A percentile compares a stretch with the other conserved stretches of the same genome.
These are phyloP conservation scores for Gasterosteus nipponicus DNA, from an alignment of 2,113 vertebrate species.

Conservation along the genomic window DNA sequence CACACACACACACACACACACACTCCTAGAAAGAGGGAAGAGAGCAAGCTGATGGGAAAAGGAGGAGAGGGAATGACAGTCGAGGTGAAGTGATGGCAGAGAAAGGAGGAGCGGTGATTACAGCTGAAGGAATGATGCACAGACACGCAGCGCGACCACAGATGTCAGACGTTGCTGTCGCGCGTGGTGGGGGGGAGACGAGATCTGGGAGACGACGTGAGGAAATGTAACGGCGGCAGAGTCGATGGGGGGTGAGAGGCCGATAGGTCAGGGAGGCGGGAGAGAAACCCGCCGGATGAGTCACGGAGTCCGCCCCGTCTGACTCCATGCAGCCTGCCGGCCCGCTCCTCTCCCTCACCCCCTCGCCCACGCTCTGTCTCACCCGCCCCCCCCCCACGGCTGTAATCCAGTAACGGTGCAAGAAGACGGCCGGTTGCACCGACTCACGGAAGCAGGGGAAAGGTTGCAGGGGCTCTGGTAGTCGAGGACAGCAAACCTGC, in stretches of 20 bases:
- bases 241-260: conserved; percentile 48
- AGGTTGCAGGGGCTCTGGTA: conserved; percentile 22
- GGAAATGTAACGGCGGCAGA: conserved; percentile 44
- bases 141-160: not conserved
- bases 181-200: not conserved
- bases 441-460: conserved; percentile 28
- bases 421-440: not conserved
- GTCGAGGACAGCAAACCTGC: not conserved
- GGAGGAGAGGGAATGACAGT: conserved; percentile 46
- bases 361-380: conserved; percentile 41
- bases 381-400: conserved; percentile 56
- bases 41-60: conserved; percentile 17
- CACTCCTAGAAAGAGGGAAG: conserved; percentile 18
- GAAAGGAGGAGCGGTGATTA: conserved; percentile 46
- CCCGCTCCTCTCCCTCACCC: conserved; percentile 24
- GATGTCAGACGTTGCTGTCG: conserved; percentile 38
- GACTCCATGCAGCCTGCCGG: conserved; percentile 51
- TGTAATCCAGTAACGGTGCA: conserved; percentile 4
- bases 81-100: conserved; percentile 52
- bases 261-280: conserved; percentile 68
- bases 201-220: conserved; percentile 22
- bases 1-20: conserved; percentile 32
- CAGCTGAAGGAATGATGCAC: conserved; percentile 46
- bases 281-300: conserved; percentile 60
- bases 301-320: conserved; percentile 63